These are phyloP conservation scores for Oceanodroma leucorhoa DNA, from an alignment of 2,797 vertebrate species.

Conservation along the genomic window DNA sequence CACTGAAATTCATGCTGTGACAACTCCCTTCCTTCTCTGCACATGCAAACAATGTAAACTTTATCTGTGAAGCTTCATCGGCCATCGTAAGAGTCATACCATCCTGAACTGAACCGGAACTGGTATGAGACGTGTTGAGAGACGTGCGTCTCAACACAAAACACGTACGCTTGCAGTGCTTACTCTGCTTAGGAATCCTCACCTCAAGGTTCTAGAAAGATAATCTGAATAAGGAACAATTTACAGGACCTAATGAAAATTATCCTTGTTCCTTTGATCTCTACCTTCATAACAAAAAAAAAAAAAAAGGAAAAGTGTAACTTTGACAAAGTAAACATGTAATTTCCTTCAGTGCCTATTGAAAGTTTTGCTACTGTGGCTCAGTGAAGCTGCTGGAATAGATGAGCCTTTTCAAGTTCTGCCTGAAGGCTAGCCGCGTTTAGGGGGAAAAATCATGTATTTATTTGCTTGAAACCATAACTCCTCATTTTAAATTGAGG, in stretches of 20 bases:
- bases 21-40: background rate
- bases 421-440: background rate
- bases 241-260: background rate
- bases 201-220: background rate
- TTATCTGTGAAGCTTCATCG: background rate
- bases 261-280: background rate
- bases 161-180: fast-evolving
- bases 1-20: fast-evolving
- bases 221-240: background rate
- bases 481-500: background rate
- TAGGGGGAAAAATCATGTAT: background rate
- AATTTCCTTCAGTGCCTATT: background rate
- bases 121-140: fast-evolving
- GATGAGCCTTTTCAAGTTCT: background rate
- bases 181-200: background rate
- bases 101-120: background rate
- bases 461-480: background rate
- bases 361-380: background rate
- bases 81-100: fast-evolving
- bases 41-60: background rate
- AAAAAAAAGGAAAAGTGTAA: background rate
- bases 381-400: background rate
- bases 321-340: background rate
- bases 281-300: background rate
- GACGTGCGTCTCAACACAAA: background rate